Conservation (phyloP, 2,797 vertebrate species). For the Thamnophis elegans region DNA sequence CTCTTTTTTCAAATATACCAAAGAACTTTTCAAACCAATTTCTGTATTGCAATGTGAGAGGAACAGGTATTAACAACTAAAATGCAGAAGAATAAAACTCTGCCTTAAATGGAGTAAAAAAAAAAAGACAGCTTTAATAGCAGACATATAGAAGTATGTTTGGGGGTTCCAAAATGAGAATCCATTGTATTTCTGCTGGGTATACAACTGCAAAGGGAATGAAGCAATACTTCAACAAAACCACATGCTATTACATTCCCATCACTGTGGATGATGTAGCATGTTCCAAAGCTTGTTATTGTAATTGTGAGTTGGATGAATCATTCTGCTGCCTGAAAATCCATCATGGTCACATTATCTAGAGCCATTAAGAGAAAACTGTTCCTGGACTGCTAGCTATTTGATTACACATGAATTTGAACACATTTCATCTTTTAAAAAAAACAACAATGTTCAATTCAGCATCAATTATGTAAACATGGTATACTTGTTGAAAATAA, state of each 20-base stretch:
- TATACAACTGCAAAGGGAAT: constrained; percentile 38
- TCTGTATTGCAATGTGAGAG: neutral
- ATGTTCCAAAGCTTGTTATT: constrained; percentile 45
- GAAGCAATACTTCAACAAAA: constrained; percentile 49
- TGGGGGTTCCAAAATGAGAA: neutral
- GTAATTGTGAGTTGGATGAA: constrained; percentile 23
- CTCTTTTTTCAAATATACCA: neutral
- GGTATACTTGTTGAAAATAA: constrained; percentile 17
- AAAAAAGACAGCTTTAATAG: neutral
- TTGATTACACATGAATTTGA: constrained; percentile 29
- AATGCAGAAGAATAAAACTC: neutral
- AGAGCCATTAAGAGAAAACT: constrained; percentile 46
- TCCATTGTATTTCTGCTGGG: neutral
- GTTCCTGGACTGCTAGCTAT: constrained; percentile 37
- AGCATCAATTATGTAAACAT: constrained; percentile 5
- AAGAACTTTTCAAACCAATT: neutral
- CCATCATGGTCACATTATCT: constrained; percentile 32
- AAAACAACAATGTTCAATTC: neutral
- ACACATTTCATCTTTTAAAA: constrained; percentile 23
- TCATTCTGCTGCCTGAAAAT: constrained; percentile 24
- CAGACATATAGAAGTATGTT: neutral
- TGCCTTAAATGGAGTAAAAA: neutral
- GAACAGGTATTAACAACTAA: neutral
- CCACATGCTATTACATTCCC: constrained; percentile 46
- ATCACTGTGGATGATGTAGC: constrained; percentile 22